Percentiles rank a stretch among this genome's conserved stretches.
These are phyloP conservation scores for Glyphotaelius pellucidus DNA, from an alignment of 2,888 invertebrate species.

Conservation along the genomic window DNA sequence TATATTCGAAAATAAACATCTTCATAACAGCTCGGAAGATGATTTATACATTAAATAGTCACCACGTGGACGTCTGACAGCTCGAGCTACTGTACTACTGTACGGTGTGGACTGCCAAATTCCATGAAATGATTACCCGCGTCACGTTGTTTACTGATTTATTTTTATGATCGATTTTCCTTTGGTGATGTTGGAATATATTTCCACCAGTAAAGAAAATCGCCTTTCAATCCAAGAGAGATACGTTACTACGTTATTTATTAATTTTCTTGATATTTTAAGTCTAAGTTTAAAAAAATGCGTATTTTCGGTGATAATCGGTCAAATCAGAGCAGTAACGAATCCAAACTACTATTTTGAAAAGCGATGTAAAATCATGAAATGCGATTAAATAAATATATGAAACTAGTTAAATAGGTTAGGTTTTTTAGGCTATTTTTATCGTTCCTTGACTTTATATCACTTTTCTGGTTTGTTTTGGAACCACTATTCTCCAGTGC, in stretches of 20 bases:
- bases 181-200: not conserved
- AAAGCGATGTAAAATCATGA: no score
- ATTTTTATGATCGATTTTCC: not conserved
- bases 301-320: not conserved
- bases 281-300: not conserved
- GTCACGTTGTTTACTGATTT: not conserved
- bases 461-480: not conserved
- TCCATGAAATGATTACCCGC: not conserved
- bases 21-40: not conserved
- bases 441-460: no score
- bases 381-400: no score
- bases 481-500: not conserved
- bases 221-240: not conserved
- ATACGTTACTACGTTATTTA: not conserved
- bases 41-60: not conserved
- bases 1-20: not conserved
- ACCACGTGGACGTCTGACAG: not conserved
- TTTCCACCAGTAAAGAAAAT: not conserved
- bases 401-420: no score
- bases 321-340: no score
- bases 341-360: no score
- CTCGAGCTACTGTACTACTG: no score
- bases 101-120: not conserved
- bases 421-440: no score
- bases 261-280: not conserved